Evolutionary conservation across 2,888 invertebrate genomes (phyloP), one percentile per base, ranked within the genome.

Genomic region (Neuroscelio doddi): DNA sequence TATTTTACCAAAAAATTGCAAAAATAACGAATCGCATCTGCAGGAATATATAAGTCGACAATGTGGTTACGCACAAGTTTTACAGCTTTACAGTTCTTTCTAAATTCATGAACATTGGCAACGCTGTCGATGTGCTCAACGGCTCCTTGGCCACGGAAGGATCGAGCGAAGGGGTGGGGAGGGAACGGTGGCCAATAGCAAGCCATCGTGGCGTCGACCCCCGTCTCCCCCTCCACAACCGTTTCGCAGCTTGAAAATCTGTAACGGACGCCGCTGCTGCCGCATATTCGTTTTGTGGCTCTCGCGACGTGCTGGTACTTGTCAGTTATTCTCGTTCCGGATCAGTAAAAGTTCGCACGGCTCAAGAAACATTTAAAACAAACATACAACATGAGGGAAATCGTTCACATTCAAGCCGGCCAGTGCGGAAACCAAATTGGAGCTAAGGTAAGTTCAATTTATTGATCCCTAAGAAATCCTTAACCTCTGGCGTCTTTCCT

Each of bases 381-480:
- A 10, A 10, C 12, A 32, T 32, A 3, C 32, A 32, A 32, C 30
- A 97, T 97, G 97, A 92, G 97, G 87, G 97, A 97, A 91, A 96
- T 97, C 85, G 95, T 97, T 75, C 96, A 96, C 85, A 91, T 97
- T 77, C 97, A 97, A 86, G 92, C 95, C 76, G 97, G 96, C 75
- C 96, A 96, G 86, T 96, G 96, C 87, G 97, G 96, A 72, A 97
- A 97, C 88, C 96, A 97, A 88, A 96, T 97, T 86, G 96, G 96
- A 80, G 94, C 96, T 77, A 96, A 96, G 91, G 94, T 94, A 88
- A 80, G 56, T 41, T 4, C 8, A 1, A 15, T 10, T 32, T 32
- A 32, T 32, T 12, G 32, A 32, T 32, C 12, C 46, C 55, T 21
- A 21, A 5, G 5, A 5, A 21, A 21, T 2, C 5, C 21, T 21